These are phyloP conservation scores for Hyposoter dolosus DNA, from an alignment of 2,888 invertebrate species.

Conservation along the genomic window DNA sequence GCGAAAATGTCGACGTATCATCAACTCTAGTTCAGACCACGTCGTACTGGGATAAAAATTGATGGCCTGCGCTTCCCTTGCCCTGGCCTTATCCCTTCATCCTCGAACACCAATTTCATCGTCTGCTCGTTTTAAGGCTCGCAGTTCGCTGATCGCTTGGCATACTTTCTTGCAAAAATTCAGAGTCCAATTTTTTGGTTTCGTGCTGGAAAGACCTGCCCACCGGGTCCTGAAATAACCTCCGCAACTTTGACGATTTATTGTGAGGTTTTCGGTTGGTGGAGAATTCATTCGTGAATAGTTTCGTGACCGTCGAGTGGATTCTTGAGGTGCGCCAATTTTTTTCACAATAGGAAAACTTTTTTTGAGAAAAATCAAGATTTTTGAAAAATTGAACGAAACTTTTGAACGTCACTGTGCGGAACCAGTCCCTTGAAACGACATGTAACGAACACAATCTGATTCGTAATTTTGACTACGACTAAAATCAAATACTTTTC, in stretches of 20 bases:
- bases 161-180: not conserved
- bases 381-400: too few relatives aligned
- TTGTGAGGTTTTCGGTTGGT: not conserved
- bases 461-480: not conserved
- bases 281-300: not conserved
- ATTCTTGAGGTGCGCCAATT: too few relatives aligned
- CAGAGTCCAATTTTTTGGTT: not conserved
- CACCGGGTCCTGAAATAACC: not conserved
- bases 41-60: constrained; percentile 74
- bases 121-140: constrained; percentile 46
- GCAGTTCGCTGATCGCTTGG: not conserved
- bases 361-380: not conserved
- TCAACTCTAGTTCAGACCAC: constrained; percentile 72
- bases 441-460: not conserved
- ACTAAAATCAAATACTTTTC: constrained; percentile 16
- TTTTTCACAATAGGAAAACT: too few relatives aligned
- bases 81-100: constrained; percentile 37
- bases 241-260: not conserved
- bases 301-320: not conserved
- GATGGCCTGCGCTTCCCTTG: constrained; percentile 40
- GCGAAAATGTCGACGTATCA: constrained; percentile 69
- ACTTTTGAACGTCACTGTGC: too few relatives aligned
- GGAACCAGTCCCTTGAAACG: too few relatives aligned
- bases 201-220: not conserved
- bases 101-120: constrained; percentile 47